Base-by-base conservation (phyloP, 2,888 invertebrate species). In the Cephus sareptanus region DNA sequence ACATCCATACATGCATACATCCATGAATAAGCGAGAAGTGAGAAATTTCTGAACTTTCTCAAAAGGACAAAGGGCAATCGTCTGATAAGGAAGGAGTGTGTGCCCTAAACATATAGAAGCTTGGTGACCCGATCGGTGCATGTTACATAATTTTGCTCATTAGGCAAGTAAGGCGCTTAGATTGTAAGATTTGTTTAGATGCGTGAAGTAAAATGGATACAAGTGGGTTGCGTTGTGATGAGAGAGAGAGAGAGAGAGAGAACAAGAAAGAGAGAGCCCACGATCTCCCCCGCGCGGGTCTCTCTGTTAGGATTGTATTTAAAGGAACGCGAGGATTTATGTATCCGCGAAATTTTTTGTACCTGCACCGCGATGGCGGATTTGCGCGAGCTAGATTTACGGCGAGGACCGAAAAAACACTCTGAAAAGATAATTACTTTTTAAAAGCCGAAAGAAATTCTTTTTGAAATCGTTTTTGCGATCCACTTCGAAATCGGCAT, bases 101-200 rank as follows among this genome's bases (percentile, higher is more conserved):
- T 56, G 56, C 56, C 56, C 56, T 56, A 23, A 23, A 56, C 9
- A 23, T 1, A 2, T 23, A 56, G 56, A 56, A 56, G 56, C 30
- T 71, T 71, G 71, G 30, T 34, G 30, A 11, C 35, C 15, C 33
- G 23, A 69, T 35, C 40, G 37, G 77, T 40, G 77, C 73, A 56
- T 40, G 56, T 77, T 81, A 82, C 81, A 84, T 86, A 81, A 84
- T 85, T 56, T 86, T 88, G 88, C 86, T 88, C 87, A 87, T 81
- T 89, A 87, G 84, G 78, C 80, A 82, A 81, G 73, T 88, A 85
- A 83, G 82, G 81, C 56, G 56, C 76, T 77, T 76, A 76, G 76
- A 30, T 76, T 71, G 33, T 76, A 77, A 77, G 81, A 40, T 77
- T 71, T 23, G 30, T 37, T 73, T 76, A 79, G 75, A 80, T 68